Conservation (phyloP, 2,888 invertebrate species). For the Yponomeuta plumbellus region DNA sequence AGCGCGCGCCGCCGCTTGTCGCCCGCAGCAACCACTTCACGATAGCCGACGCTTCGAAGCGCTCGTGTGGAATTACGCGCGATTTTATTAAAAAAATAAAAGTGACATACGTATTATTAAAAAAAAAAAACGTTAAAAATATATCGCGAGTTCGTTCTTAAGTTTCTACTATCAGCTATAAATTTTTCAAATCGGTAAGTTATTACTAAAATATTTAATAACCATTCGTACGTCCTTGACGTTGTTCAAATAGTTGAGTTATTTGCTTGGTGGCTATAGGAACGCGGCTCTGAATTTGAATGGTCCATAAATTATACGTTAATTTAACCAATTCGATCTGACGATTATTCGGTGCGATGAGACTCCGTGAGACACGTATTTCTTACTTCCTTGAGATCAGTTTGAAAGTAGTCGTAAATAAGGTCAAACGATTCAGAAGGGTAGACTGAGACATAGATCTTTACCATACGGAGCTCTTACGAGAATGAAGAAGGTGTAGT, state of each 20-base stretch:
- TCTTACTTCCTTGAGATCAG: too few relatives aligned
- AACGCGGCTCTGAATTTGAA: not conserved
- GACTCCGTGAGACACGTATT: too few relatives aligned
- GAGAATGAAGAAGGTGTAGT: too few relatives aligned
- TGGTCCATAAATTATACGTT: not conserved
- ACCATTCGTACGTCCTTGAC: not conserved
- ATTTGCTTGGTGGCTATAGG: not conserved
- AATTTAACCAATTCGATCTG: not conserved
- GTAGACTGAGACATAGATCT: too few relatives aligned
- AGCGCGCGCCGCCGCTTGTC: not conserved
- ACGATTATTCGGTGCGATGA: not conserved
- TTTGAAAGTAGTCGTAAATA: too few relatives aligned
- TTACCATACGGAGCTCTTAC: too few relatives aligned
- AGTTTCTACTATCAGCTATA: not conserved
- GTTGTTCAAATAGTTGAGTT: not conserved
- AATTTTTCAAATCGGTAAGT: not conserved
- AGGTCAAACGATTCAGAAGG: too few relatives aligned
- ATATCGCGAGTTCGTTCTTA: not conserved
- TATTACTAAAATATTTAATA: not conserved
- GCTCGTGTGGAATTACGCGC: not conserved
- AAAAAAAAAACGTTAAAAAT: not conserved
- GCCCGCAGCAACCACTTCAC: too few relatives aligned
- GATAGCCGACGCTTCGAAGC: too few relatives aligned
- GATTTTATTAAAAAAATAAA: not conserved
- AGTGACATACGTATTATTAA: not conserved